Evolutionary conservation across 2,888 invertebrate species (phyloP), one percentile per base, ranked within the genome.

Genomic region (Drosophila meridiana): DNA sequence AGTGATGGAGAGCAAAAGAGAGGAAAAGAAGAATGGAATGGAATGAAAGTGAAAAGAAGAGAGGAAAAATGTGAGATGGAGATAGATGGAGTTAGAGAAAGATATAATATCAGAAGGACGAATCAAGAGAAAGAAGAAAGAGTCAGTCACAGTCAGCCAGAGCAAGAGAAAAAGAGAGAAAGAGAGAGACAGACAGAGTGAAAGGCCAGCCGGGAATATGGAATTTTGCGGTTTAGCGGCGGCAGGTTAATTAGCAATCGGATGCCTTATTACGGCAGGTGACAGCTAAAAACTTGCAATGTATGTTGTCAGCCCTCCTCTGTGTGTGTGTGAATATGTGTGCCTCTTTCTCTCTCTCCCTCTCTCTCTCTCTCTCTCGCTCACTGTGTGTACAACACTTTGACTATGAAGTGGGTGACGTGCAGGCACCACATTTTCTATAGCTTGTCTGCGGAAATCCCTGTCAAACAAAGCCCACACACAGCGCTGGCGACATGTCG

Each of bases 231-330:
- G 38, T 2, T 45, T 11, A 38, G 6, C 6, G 26, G 26, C 13
- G 13, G 42, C 30, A 20, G 36, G 34, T 9, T 59, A 59, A 47
- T 47, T 36, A 47, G 36, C 6, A n/a, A 14, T 0, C 4, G 8
- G 53, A 8, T 14, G 53, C 38, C 38, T 38, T 53, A 38, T 38
- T 53, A 20, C 11, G 26, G 36, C 26, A 53, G 6, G 36, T 14
- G 53, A 53, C n/a, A 53, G 53, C 53, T 38, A 13, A 55, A 55
- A 55, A 38, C 8, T 38, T 55, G 26, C 26, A 34, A 36, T 20
- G 34, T 26, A 8, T 20, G 11, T 26, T 43, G 43, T 26, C 52
- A 11, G n/a, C n/a, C 34, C 42, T 4, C 20, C 3, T 13, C 7
- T 32, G 32, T 20, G 7, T 8, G n/a, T 53, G 28, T 36, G 34